Evolutionary conservation across 2,888 invertebrate genomes (phyloP).

Genomic region (Callyntrura guangdongensis): DNA sequence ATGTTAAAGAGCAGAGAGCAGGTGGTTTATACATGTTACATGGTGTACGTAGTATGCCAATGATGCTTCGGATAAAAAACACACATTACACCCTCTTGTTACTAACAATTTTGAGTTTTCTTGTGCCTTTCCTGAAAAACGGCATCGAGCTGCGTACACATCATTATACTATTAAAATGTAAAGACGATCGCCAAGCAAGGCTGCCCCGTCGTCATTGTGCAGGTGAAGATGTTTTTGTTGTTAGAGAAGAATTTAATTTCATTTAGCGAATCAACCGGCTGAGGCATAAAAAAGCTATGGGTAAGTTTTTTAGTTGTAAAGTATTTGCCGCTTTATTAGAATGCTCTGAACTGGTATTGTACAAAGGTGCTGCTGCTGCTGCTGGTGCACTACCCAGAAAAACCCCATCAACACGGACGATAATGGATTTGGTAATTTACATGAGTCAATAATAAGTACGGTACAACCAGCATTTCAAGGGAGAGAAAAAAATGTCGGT

Average conservation of each 20-base stretch:
- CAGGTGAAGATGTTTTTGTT: constrained; percentile 61
- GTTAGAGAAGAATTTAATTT: constrained; percentile 68
- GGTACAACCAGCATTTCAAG: constrained; percentile 53
- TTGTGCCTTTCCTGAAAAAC: not conserved
- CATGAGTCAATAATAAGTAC: constrained; percentile 74
- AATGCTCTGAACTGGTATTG: constrained; percentile 45
- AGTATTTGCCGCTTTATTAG: not conserved
- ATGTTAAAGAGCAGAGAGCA: constrained; percentile 47
- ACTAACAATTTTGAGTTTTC: not conserved
- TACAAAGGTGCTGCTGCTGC: not conserved
- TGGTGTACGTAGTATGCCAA: not conserved
- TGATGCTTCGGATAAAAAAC: constrained; percentile 18
- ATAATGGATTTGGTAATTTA: constrained; percentile 74
- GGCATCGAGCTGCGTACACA: not conserved
- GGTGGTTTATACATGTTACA: constrained; percentile 21
- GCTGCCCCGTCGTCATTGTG: constrained; percentile 29
- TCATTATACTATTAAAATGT: too few species aligned
- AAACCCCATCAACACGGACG: constrained; percentile 61
- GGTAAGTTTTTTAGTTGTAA: constrained; percentile 35
- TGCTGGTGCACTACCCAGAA: constrained; percentile 38
- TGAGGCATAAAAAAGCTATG: constrained; percentile 34
- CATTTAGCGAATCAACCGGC: constrained; percentile 72
- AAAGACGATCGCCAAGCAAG: constrained; percentile 15
- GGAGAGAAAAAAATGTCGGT: constrained; percentile 49
- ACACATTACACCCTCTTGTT: not conserved